Percentiles rank a stretch among this genome's conserved stretches.
Conservation (phyloP, 2,888 invertebrate genomes). For the Troides oblongomaculatus region DNA sequence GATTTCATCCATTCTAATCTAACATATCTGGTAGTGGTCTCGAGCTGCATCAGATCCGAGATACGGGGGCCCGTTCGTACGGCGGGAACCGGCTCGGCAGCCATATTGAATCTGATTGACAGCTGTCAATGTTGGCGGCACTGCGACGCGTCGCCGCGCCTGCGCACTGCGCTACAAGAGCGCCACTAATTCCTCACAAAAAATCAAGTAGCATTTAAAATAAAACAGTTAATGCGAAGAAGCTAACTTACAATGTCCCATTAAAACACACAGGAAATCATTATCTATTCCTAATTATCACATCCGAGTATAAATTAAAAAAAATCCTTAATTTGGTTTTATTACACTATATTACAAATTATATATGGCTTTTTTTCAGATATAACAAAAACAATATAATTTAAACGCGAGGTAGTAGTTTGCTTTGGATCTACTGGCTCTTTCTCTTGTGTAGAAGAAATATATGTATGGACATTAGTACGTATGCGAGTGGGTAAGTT, state of each 20-base stretch:
- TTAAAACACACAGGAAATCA: conserved; percentile 3
- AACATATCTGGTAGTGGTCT: conserved; percentile 47
- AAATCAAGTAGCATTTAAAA: conserved; percentile 35
- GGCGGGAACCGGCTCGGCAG: conserved; percentile 65
- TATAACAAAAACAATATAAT: too few species aligned
- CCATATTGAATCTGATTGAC: conserved; percentile 79
- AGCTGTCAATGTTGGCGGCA: conserved; percentile 79
- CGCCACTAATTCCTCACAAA: conserved; percentile 62
- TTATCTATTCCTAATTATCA: not conserved
- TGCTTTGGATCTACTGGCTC: too few species aligned
- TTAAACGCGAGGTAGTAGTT: too few species aligned
- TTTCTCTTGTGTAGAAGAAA: too few species aligned
- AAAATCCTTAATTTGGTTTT: not conserved
- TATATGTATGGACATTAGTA: too few species aligned
- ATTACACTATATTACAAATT: too few species aligned
- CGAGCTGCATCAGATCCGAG: conserved; percentile 46
- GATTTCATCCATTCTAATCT: conserved; percentile 44
- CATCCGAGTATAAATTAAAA: not conserved
- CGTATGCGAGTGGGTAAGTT: too few species aligned
- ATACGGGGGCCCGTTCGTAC: conserved; percentile 49
- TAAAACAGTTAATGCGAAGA: conserved; percentile 17
- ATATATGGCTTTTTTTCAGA: too few species aligned
- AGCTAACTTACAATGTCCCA: not conserved
- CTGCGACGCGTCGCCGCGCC: conserved; percentile 74
- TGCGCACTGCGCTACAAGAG: conserved; percentile 52